Base-by-base conservation (phyloP, 2,797 vertebrate genomes). In the Typhlichthys eigenmanni region DNA sequence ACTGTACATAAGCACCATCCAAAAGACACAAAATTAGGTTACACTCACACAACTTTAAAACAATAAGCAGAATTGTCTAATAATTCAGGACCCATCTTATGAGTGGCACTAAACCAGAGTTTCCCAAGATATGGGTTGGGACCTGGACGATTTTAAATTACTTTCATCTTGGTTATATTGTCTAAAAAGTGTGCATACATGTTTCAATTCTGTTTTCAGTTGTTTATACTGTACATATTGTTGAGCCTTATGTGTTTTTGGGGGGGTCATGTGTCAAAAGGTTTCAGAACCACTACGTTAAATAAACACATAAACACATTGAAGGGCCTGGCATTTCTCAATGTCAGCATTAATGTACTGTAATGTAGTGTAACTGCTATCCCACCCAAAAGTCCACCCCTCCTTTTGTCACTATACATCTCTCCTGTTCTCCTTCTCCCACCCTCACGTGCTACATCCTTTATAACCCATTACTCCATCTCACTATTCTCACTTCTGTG, bases 401-500 rank as follows among this genome's bases (percentile, higher is more conserved):
- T 51, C 68, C 66, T 66, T 72, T 68, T 53, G 76, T 83, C 87
- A 82, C 82, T 86, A 87, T 76, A 73, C 78, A 87, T 83, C 80
- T 82, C 68, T 81, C 66, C 76, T 70, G 69, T 75, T 80, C 79
- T 78, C 83, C 76, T 76, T 79, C 85, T 84, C 85, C 78, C 90
- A 78, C 84, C 83, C 88, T 86, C 85, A 54, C 79, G 81, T 76
- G 74, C 79, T 82, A 71, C 76, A 75, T 87, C 87, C 92, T 93
- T 92, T 93, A 94, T 87, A 94, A 93, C 87, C 87, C 85, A 86
- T 90, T 85, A 86, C 80, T 86, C 80, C 87, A 75, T 80, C 85
- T 68, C 75, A 60, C 64, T 55, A 60, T 80, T 80, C 85, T 85
- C 91, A 91, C 80, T 92, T 77, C 76, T 74, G 82, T 84, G 72